Evolutionary conservation across 30 jellyfish, hydroid and myxozoan species (phyloP).

Genomic region (Sanderia malayensis): DNA sequence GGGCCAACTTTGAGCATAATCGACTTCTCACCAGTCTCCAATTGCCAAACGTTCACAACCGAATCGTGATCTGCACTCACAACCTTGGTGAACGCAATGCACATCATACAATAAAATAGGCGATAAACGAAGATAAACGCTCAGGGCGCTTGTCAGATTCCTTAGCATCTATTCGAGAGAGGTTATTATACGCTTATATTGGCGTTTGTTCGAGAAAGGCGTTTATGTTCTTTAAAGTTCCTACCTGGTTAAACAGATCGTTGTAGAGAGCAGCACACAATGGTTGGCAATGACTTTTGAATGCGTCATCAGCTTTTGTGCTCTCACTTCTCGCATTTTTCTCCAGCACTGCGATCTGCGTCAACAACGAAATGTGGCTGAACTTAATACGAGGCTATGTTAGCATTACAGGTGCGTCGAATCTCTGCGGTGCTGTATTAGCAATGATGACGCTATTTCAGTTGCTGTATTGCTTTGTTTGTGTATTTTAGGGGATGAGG

Average conservation of each 20-base stretch:
- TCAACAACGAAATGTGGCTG: too few relatives aligned
- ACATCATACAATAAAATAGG: too few relatives aligned
- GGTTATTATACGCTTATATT: too few relatives aligned
- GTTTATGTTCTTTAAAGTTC: too few relatives aligned
- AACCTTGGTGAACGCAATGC: conserved; percentile 59
- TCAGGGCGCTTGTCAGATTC: too few relatives aligned
- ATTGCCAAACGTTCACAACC: conserved; percentile 84
- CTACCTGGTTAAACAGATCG: conserved; percentile 73
- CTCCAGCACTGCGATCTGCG: conserved; percentile 64
- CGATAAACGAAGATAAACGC: too few relatives aligned
- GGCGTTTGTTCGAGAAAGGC: too few relatives aligned
- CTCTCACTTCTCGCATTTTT: conserved; percentile 41
- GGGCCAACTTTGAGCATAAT: conserved; percentile 80
- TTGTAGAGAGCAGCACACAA: conserved; percentile 87
- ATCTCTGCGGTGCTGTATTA: too few relatives aligned
- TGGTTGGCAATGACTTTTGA: conserved; percentile 81
- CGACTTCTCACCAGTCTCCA: conserved; percentile 85
- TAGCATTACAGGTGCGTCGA: too few relatives aligned
- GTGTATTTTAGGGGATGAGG: neutral
- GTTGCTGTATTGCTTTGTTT: neutral
- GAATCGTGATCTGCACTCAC: conserved; percentile 99
- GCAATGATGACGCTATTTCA: too few relatives aligned
- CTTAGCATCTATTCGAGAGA: too few relatives aligned
- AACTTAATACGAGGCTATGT: too few relatives aligned
- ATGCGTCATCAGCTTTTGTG: conserved; percentile 57